Evolutionary conservation across 1,140 invertebrate genomes (phyloP), one percentile per base, ranked within the genome.

Genomic region (Chlorops oryzae): DNA sequence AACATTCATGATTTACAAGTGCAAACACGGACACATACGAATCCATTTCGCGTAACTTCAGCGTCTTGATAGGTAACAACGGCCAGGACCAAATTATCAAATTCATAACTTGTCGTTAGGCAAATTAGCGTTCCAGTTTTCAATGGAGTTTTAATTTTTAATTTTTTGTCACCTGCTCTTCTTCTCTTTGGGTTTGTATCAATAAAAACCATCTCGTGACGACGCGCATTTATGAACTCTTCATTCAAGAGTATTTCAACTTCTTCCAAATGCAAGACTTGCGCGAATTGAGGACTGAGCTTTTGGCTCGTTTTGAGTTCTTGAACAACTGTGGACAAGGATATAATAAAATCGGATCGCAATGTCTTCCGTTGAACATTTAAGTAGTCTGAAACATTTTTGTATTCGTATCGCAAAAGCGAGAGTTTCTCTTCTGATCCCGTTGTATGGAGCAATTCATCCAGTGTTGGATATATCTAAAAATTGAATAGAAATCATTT

Each of bases 351-450:
- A 69, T 92, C 88, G 73, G 91, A 87, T 10, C 85, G 65, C 18
- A 92, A 65, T 3, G 90, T 70, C 10, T 85, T 71, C 60, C 87
- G 88, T 57, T 92, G 88, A 0, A 84, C 76, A 59, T 89, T 85
- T 10, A 92, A 66, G 62, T 92, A 92, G 55, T 88, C 80, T 22
- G 85, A 75, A 0, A 80, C 72, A 62, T 78, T 52, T 35, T 25
- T 27, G 24, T 21, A 23, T 47, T 37, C 3, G 32, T 34, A 13
- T 46, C 15, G 10, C 9, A 23, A 35, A 12, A 10, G 24, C 20
- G 17, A 18, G 20, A 10, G 15, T 21, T 4, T 40, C 23, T 3
- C n/a, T 21, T n/a, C 21, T 39, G 7, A 10, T 15, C 28, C 28
- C 28, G n/a, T n/a, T n/a, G n/a, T n/a, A 32, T 18, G 3, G n/a